Percentiles rank a stretch among this genome's conserved stretches.
phyloP scores from a whole-genome alignment of 2,797 vertebrate genomes.

The Silurus aristotelis region DNA sequence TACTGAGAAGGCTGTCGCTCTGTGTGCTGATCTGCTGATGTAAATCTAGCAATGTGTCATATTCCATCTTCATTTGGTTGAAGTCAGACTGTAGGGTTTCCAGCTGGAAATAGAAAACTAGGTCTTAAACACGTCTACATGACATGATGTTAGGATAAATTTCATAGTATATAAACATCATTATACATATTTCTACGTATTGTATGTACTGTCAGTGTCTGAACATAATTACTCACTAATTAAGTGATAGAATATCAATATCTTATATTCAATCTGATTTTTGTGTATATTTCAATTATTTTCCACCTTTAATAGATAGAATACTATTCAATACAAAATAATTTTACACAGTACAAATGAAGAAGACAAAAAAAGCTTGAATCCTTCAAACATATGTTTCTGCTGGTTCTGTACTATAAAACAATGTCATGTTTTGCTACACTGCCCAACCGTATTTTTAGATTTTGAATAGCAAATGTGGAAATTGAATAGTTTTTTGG shows the following conservation, averaged over 20 bases:
- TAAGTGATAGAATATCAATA: not conserved
- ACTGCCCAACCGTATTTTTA: not conserved
- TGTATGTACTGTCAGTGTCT: not conserved
- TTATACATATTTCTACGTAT: not conserved
- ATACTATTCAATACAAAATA: too few relatives aligned
- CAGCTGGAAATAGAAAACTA: slow-evolving; percentile 65
- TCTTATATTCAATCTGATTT: not conserved
- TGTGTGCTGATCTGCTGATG: slow-evolving; percentile 66
- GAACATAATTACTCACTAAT: not conserved
- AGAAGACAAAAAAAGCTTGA: not conserved
- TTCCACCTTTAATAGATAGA: not conserved
- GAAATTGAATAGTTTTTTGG: not conserved
- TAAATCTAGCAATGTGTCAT: slow-evolving; percentile 74
- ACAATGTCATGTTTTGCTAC: not conserved
- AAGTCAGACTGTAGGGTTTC: slow-evolving; percentile 73
- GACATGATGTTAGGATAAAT: not conserved
- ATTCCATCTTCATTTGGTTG: slow-evolving; percentile 72
- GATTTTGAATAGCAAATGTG: not conserved
- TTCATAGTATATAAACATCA: not conserved
- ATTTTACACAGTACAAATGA: not conserved
- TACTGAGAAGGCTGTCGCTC: slow-evolving; percentile 59
- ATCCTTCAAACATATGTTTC: not conserved
- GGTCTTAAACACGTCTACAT: not conserved
- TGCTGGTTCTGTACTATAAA: not conserved
- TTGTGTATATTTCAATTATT: not conserved